Evolutionary conservation across 2,113 vertebrate genomes (phyloP), one percentile per base, ranked within the genome.

Genomic region (Lepisosteus oculatus): DNA sequence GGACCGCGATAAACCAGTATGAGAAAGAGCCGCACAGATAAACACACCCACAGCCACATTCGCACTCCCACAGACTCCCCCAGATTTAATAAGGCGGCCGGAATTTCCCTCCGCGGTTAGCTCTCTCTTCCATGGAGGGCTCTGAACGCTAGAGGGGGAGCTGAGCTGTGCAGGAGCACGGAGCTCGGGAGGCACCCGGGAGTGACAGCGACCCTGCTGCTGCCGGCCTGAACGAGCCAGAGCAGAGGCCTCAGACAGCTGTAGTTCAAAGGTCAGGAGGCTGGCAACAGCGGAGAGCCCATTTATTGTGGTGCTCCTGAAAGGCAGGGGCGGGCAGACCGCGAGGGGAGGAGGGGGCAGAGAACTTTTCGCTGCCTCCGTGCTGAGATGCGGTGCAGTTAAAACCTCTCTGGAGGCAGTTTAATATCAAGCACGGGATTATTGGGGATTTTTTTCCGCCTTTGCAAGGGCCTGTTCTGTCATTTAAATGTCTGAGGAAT

Each of bases 111-210:
- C 69, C 11, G 3, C 4, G 4, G 29, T 6, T 42, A 8, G 75
- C 51, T 65, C 43, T 71, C 51, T 63, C 68, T 72, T 65, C 56
- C 77, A 75, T 77, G 72, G 62, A 92, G 92, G 88, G 81, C 87
- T 91, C 74, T 89, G 94, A 96, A 98, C 96, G 94, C 96, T 99
- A 98, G 96, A 95, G 95, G 96, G 96, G 95, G 95, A 95, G 93
- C 95, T 99, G 96, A 95, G 72, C 94, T 93, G 82, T 92, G 91
- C 88, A 85, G 88, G 79, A 90, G 84, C 85, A 73, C 76, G 74
- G 76, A 83, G 80, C 86, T 80, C 83, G 80, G 87, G 83, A 85
- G 77, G 85, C 82, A 76, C 29, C 29, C 29, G 29, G 29, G 29
- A 29, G 86, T 85, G 84, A 83, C 81, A 88, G 80, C 81, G 79